Evolutionary conservation across 2,113 vertebrate species (phyloP), one percentile per base, ranked within the genome.

Genomic region (Carlito syrichta): DNA sequence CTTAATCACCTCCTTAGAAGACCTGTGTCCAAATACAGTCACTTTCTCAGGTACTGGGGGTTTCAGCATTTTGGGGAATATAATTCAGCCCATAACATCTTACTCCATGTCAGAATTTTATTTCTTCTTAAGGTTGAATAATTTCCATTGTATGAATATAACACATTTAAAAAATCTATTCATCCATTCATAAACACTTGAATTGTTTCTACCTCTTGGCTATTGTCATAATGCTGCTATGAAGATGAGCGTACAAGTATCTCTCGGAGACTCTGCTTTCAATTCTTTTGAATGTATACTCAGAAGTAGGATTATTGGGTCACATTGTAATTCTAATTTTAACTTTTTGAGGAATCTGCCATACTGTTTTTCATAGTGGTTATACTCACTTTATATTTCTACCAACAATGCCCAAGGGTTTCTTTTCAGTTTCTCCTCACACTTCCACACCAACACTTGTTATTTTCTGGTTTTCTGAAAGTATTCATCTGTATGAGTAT

Each of bases 391-490:
- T 54, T 63, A n/a, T 38, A 40, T n/a, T 95, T n/a, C 20, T 8
- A 87, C 30, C 35, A 38, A 45, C 8, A 76, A 19, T 8, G 8
- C 60, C 14, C 20, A 35, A 48, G 63, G 16, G 32, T 74, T 77
- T 66, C 63, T 66, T 66, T 66, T 40, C 50, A 35, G 1, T 54
- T 40, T 78, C 13, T 60, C 10, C 25, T n/a, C n/a, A n/a, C n/a
- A 38, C 1, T 13, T 27, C 6, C 11, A 88, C 6, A 17, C n/a
- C 20, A n/a, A 60, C 8, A 8, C 6, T 87, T 48, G n/a, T 30
- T 40, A 7, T 45, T 82, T 89, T 86, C 16, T 86, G 4, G 7
- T 85, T 48, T 91, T 84, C 76, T 89, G 22, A 82, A 16, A 92
- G 6, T 60, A 63, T 16, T 16, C 38, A 77, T 48, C n/a, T 11